Conservation (phyloP, 2,888 invertebrate species). For the Hemithea aestivaria region DNA sequence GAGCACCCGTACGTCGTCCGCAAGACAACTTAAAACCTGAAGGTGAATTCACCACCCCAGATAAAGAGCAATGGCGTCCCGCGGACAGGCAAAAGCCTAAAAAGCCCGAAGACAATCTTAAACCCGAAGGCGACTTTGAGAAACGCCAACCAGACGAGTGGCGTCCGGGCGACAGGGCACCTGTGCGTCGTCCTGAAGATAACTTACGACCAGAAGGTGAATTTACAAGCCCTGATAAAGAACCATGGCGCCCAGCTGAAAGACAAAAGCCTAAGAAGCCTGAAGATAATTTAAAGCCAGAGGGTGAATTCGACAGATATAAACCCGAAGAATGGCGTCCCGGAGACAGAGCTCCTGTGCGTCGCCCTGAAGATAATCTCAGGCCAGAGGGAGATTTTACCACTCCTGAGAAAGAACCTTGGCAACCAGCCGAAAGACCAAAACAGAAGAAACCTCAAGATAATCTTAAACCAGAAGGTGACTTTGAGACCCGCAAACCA, state of each 20-base stretch:
- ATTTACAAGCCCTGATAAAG: slow-evolving; percentile 46
- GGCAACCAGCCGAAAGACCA: slow-evolving; percentile 66
- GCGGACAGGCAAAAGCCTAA: slow-evolving; percentile 54
- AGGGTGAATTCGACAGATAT: slow-evolving; percentile 62
- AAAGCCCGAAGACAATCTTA: slow-evolving; percentile 69
- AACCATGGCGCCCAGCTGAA: slow-evolving; percentile 55
- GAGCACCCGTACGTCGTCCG: slow-evolving; percentile 78
- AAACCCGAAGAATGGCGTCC: slow-evolving; percentile 48
- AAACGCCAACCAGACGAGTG: slow-evolving; percentile 49
- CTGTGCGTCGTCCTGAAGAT: slow-evolving; percentile 72
- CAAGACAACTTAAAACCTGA: slow-evolving; percentile 84
- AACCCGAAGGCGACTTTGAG: slow-evolving; percentile 76
- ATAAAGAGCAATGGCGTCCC: slow-evolving; percentile 50
- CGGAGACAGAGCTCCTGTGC: slow-evolving; percentile 57
- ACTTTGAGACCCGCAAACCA: slow-evolving; percentile 61
- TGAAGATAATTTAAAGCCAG: slow-evolving; percentile 68
- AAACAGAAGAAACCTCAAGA: slow-evolving; percentile 76
- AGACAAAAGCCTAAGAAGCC: slow-evolving; percentile 73
- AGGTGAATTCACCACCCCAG: slow-evolving; percentile 52
- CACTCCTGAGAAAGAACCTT: slow-evolving; percentile 51
- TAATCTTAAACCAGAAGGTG: slow-evolving; percentile 79
- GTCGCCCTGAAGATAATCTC: slow-evolving; percentile 72
- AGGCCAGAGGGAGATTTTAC: slow-evolving; percentile 48
- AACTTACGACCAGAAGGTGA: slow-evolving; percentile 69
- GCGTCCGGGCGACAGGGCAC: slow-evolving; percentile 67